Evolutionary conservation across 2,113 vertebrate species (phyloP).

Genomic region (Euleptes europaea): DNA sequence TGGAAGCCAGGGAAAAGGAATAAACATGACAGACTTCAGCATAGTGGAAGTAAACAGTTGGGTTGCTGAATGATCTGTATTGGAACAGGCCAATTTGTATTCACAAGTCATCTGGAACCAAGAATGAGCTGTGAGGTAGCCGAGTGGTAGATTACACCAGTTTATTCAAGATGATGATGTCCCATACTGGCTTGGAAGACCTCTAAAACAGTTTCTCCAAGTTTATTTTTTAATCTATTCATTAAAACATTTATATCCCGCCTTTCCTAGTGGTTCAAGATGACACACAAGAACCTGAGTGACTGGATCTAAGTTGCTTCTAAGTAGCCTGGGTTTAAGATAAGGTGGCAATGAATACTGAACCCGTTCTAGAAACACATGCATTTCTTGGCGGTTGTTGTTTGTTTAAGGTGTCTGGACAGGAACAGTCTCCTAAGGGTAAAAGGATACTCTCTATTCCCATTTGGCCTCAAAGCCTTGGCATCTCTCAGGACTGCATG

Average conservation of each 20-base stretch:
- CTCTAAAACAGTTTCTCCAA: background rate
- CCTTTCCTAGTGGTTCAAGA: too few species aligned
- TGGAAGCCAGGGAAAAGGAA: background rate
- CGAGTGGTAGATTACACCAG: background rate
- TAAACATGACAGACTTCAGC: background rate
- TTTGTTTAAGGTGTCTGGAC: conserved; percentile 89
- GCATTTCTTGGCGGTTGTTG: background rate
- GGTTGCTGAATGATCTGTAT: background rate
- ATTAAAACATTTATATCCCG: too few species aligned
- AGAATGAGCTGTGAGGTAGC: background rate
- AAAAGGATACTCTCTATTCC: conserved; percentile 86
- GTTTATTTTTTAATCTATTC: background rate
- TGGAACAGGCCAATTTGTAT: background rate
- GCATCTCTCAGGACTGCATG: conserved; percentile 88
- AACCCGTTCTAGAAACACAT: background rate
- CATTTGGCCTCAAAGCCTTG: conserved; percentile 89
- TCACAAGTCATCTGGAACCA: background rate
- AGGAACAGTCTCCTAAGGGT: conserved; percentile 83
- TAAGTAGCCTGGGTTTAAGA: rapidly evolving
- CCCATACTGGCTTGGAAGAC: background rate
- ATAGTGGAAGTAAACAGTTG: background rate
- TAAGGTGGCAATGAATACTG: background rate
- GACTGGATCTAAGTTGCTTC: background rate
- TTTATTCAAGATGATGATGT: background rate
- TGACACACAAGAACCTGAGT: too few species aligned